Evolutionary conservation across 2,797 vertebrate species (phyloP), one percentile per base, ranked within the genome.

Genomic region (Tragelaphus eurycerus): DNA sequence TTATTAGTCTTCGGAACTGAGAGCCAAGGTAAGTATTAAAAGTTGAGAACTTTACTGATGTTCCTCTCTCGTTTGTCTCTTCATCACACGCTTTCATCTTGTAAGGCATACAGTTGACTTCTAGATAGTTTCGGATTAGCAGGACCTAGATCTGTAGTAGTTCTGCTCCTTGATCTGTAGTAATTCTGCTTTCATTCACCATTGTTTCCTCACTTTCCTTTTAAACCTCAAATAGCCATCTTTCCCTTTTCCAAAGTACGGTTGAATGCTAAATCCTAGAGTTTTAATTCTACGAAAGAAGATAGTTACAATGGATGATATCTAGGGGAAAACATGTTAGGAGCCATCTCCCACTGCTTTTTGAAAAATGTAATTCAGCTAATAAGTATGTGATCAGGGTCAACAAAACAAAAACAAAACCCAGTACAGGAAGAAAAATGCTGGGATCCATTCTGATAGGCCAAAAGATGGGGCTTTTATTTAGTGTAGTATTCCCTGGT

Each of bases 231-330:
- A 48, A 62, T 60, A 93, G 50, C 48, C 25, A 13, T n/a, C 46
- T 7, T 57, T 93, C 10, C 7, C n/a, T 12, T 92, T 92, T 78
- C 62, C 34, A 55, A 50, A 48, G 29, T 83, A 7, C 0, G 12
- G 71, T 91, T 74, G 27, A 59, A 57, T 31, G 55, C 71, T 86
- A 71, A 86, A 64, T 89, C 23, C 15, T 62, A 48, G 34, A 3
- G 27, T 94, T 97, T 97, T 84, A 79, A 57, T 94, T 95, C 19
- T 78, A 25, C 9, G 17, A 88, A n/a, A 92, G 46, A 85, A 82
- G 13, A 14, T 71, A 29, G 50, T 81, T 95, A 34, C 2, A 54
- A 29, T 84, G 50, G 21, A 16, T 86, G 43, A 31, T 76, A 85
- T 16, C 31, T 90, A 78, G 12, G 38, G 23, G 23, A 54, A 48